Evolutionary conservation across 2,888 invertebrate species (phyloP), one percentile per base, ranked within the genome.

Genomic region (Drosophila testacea): DNA sequence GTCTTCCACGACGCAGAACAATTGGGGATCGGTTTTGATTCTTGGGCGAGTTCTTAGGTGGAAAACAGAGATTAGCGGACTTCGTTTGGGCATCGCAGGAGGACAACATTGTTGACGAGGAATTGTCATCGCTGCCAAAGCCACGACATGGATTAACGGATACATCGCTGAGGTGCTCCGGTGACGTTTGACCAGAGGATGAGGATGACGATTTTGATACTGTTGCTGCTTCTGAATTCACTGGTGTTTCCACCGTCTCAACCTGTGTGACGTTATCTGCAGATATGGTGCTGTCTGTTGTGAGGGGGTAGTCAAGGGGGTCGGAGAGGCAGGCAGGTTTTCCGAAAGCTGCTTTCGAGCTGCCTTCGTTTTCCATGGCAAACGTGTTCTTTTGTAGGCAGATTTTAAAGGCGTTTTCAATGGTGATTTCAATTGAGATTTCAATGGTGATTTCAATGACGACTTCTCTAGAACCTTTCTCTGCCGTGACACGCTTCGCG

Each of bases 291-390:
- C 22, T 34, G n/a, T 16, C 54, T 9, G 42, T 22, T 1, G 11
- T 11, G 6, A 11, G n/a, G 34, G 11, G 27, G 41, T 22, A 2
- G 22, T 2, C 22, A 22, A 42, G 4, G 1, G 38, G 0, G 52
- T 7, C 1, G 59, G 62, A 22, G 30, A 47, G 10, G 30, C n/a
- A 10, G 81, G 62, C 44, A 59, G 59, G 1, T 55, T 32, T 6
- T 73, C 88, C 1, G 73, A 67, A 6, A 84, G 61, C 56, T 89
- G 72, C 38, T 86, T 86, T 13, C 88, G 82, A 5, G 85, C 90
- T 1, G 90, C 90, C 54, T 90, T 90, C 16, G 89, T 90, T 63
- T 73, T 79, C 89, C 90, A 90, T 4, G 85, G 90, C 39, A 69
- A 41, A 3, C 55, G 59, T 5, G 54, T 28, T 44, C 54, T 54